Percentiles rank a stretch among this genome's conserved stretches.
Conservation (phyloP, 2,113 vertebrate genomes). For the Pygoscelis adeliae region DNA sequence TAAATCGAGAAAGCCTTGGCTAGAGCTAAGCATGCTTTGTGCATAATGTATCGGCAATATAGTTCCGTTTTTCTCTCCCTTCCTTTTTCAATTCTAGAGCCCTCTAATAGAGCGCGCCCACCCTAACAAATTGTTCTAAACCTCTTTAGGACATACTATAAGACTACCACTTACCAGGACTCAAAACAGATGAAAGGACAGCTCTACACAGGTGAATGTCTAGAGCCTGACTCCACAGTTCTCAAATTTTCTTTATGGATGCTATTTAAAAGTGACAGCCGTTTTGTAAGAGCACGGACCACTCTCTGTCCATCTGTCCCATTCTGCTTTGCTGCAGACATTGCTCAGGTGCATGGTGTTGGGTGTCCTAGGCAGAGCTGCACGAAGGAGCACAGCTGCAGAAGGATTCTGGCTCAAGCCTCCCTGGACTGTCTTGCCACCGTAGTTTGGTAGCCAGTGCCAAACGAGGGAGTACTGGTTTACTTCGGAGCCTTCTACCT, state of each 20-base stretch:
- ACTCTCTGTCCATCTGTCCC: background rate
- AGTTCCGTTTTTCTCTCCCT: background rate
- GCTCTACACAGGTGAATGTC: background rate
- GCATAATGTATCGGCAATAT: background rate
- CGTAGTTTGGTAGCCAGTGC: background rate
- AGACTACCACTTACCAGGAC: background rate
- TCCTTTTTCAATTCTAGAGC: background rate
- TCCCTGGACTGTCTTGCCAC: background rate
- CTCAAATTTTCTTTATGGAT: background rate
- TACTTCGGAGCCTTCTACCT: background rate
- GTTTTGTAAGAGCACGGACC: background rate
- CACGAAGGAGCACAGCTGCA: background rate
- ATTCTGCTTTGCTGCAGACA: no score
- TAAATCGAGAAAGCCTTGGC: background rate
- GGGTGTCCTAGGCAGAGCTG: background rate
- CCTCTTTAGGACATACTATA: background rate
- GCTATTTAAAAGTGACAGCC: background rate
- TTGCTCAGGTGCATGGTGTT: fast-evolving
- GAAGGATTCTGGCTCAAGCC: background rate
- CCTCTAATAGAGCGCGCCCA: background rate
- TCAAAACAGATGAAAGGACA: background rate
- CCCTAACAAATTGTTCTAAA: background rate
- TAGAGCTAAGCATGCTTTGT: background rate
- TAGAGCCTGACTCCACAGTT: background rate
- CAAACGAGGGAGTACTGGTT: background rate